Conservation (phyloP, 2,888 invertebrate species). For the Amorpha juglandis region DNA sequence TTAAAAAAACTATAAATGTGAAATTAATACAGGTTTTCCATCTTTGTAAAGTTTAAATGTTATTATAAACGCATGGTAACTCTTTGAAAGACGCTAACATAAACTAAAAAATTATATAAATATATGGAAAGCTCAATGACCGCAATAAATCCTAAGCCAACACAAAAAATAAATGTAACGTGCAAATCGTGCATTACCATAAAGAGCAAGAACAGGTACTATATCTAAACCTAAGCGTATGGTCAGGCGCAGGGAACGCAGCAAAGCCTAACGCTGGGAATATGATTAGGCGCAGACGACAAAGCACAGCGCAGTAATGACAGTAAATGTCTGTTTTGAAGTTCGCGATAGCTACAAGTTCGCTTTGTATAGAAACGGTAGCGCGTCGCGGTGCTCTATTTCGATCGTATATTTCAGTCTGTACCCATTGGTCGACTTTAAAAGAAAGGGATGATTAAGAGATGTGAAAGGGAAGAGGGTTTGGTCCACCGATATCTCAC, state of each 20-base stretch:
- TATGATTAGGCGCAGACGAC: neutral
- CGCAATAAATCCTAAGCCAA: neutral
- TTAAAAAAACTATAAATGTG: too few species aligned
- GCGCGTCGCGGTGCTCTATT: too few species aligned
- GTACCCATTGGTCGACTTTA: too few species aligned
- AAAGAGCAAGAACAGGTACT: neutral
- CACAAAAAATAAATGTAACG: constrained; percentile 1
- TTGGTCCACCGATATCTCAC: too few species aligned
- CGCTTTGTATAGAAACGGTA: too few species aligned
- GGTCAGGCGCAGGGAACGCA: neutral
- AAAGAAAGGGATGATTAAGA: too few species aligned
- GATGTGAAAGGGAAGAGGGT: too few species aligned
- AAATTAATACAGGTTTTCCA: neutral
- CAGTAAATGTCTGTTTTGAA: neutral
- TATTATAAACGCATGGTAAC: too few species aligned
- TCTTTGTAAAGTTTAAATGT: neutral
- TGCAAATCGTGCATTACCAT: constrained; percentile 15
- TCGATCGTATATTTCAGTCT: too few species aligned
- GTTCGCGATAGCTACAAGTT: too few species aligned
- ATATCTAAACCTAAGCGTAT: neutral
- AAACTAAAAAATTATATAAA: constrained; percentile 6
- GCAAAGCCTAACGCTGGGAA: neutral
- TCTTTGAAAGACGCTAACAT: neutral
- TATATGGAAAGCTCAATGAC: neutral
- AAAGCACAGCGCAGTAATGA: neutral